Evolutionary conservation across 2,797 vertebrate species (phyloP).

Genomic region (Leuciscus waleckii): DNA sequence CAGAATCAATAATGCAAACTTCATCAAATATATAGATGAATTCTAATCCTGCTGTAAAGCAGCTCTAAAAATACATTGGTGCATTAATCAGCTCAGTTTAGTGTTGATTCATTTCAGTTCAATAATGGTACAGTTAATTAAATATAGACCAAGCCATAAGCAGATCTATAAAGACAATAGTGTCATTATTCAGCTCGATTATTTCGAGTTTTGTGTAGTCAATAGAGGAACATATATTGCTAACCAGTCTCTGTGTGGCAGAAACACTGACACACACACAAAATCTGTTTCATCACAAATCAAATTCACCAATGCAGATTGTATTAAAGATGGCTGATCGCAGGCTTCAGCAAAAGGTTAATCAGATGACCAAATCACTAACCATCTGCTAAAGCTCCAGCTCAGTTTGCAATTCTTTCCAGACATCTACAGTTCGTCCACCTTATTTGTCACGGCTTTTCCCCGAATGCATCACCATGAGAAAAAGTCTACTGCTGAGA

Average conservation of each 20-base stretch:
- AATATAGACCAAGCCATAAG: not conserved
- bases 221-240: constrained; percentile 33
- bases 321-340: not conserved
- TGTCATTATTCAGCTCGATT: not conserved
- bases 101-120: not conserved
- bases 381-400: constrained; percentile 16
- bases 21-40: not conserved
- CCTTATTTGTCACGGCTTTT: constrained; percentile 3
- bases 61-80: not conserved
- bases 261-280: not conserved
- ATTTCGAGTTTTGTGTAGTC: not conserved
- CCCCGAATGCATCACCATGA: constrained; percentile 10
- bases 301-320: not conserved
- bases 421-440: not conserved
- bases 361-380: constrained; percentile 28
- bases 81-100: not conserved
- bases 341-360: constrained; percentile 1
- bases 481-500: constrained; percentile 9
- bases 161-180: not conserved
- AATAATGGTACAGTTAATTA: not conserved
- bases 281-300: not conserved
- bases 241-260: not conserved
- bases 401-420: constrained; percentile 35
- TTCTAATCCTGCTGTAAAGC: not conserved
- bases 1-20: not conserved